phyloP scores from a whole-genome alignment of 2,113 vertebrate genomes.

The Microtus pennsylvanicus region DNA sequence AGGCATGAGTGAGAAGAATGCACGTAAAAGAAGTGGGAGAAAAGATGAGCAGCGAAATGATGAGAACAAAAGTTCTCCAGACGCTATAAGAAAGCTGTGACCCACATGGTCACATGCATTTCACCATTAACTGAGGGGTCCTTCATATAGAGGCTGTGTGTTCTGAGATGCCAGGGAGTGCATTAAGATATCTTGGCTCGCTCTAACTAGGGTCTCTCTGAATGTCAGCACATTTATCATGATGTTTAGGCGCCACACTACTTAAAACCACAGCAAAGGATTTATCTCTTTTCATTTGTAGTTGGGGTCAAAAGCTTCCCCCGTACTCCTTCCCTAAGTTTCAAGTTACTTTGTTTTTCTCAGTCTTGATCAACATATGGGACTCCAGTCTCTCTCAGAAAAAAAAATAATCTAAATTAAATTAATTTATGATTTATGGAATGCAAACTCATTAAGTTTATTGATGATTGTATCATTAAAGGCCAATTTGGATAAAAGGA shows the following conservation, averaged over 20 bases:
- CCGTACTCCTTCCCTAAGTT: neutral
- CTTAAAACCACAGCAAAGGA: slow-evolving; percentile 64
- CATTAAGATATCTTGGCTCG: slow-evolving; percentile 72
- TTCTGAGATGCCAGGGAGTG: slow-evolving; percentile 62
- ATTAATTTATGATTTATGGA: slow-evolving; percentile 47
- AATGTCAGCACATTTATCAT: slow-evolving; percentile 71
- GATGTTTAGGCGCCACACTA: slow-evolving; percentile 12
- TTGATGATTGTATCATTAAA: neutral
- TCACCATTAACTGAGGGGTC: slow-evolving; percentile 35
- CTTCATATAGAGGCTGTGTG: neutral
- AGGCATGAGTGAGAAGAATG: slow-evolving; percentile 45
- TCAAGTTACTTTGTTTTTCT: slow-evolving; percentile 27
- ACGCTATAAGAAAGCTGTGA: neutral
- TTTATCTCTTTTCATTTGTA: slow-evolving; percentile 53
- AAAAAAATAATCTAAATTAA: slow-evolving; percentile 14
- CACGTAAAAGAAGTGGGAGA: neutral
- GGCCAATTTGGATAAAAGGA: slow-evolving; percentile 7
- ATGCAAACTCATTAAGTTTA: slow-evolving; percentile 12
- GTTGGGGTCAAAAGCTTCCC: slow-evolving; percentile 44
- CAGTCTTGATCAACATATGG: neutral
- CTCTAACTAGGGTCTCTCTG: slow-evolving; percentile 55
- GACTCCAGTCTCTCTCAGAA: neutral
- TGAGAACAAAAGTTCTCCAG: slow-evolving; percentile 47
- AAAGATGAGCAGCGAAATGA: slow-evolving; percentile 12
- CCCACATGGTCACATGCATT: slow-evolving; percentile 1